Evolutionary conservation across 2,113 vertebrate genomes (phyloP).

Genomic region (Pluvialis apricaria): DNA sequence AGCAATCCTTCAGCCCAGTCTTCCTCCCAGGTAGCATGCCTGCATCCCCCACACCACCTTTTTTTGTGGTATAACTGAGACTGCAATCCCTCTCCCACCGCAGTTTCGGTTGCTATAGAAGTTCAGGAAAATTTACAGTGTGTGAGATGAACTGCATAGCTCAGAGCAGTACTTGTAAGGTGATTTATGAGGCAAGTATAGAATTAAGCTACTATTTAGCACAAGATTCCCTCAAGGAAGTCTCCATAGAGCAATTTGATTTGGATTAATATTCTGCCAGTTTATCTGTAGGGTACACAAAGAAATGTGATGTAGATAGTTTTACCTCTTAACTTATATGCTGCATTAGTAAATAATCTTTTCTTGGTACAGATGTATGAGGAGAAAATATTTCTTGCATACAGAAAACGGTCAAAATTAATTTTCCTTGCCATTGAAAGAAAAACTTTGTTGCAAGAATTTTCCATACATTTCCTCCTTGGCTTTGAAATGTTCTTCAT

Average conservation of each 20-base stretch:
- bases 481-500: constrained; percentile 8
- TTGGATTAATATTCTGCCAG: neutral
- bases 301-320: neutral
- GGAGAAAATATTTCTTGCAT: neutral
- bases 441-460: neutral
- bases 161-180: neutral
- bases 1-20: neutral
- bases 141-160: neutral
- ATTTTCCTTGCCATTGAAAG: neutral
- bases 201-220: neutral
- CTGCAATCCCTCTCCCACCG: neutral
- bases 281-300: neutral
- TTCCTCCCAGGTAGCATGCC: neutral
- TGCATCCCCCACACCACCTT: neutral
- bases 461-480: neutral
- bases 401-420: neutral
- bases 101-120: neutral
- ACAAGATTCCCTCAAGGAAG: neutral
- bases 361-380: neutral
- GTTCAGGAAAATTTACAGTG: neutral
- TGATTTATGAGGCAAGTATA: neutral
- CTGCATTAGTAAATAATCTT: neutral
- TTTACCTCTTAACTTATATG: neutral
- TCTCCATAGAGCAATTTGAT: neutral
- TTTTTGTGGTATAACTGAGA: neutral